Conservation (phyloP, 2,113 vertebrate genomes). For the Tangachromis dhanisi region DNA sequence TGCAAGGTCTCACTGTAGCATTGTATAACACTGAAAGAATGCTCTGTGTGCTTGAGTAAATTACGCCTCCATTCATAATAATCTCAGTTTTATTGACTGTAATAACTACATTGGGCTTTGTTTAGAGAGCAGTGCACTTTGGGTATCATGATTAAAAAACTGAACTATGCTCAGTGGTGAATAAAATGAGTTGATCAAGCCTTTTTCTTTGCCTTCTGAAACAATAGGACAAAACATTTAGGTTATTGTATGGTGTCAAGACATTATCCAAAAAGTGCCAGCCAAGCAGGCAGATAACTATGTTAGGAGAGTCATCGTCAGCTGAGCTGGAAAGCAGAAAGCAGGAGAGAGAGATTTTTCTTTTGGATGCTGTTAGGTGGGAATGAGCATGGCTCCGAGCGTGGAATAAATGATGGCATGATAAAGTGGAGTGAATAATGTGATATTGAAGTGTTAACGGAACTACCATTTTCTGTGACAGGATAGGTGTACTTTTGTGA, state of each 20-base stretch:
- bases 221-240: constrained; percentile 18
- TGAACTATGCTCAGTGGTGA: constrained; percentile 3
- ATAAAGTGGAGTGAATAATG: constrained; percentile 36
- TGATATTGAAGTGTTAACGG: constrained; percentile 12
- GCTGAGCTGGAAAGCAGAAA: not conserved
- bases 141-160: constrained; percentile 16
- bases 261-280: constrained; percentile 19
- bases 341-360: not conserved
- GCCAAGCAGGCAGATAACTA: constrained; percentile 12
- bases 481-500: constrained; percentile 10
- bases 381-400: constrained; percentile 10
- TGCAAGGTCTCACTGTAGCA: constrained; percentile 2
- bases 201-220: not conserved
- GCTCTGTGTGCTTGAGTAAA: not conserved
- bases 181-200: constrained; percentile 4
- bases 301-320: not conserved
- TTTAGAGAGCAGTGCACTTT: not conserved
- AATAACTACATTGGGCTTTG: not conserved
- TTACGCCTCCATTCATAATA: not conserved
- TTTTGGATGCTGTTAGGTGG: not conserved
- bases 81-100: constrained; percentile 5
- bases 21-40: not conserved
- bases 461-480: constrained; percentile 8
- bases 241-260: not conserved
- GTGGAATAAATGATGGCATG: constrained; percentile 7